Evolutionary conservation across 1,140 invertebrate genomes (phyloP), one percentile per base, ranked within the genome.

Genomic region (Euura saliciscinereae): DNA sequence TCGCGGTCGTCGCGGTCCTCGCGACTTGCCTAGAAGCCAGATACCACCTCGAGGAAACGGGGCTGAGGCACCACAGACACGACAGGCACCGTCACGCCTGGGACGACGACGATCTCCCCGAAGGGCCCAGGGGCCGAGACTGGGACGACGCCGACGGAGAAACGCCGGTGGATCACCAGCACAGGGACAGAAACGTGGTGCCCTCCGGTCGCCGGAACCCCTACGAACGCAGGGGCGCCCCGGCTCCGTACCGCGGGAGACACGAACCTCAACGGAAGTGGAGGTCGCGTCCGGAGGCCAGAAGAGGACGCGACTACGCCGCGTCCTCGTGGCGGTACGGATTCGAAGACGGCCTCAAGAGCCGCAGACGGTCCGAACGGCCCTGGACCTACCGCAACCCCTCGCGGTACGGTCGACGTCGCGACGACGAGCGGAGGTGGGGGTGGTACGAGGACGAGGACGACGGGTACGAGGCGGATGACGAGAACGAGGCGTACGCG

Each of bases 41-140:
- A 28, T 67, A 67, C 42, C 66, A 67, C 43, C 66, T 28, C 43
- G 66, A 67, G 28, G 43, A 8, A 4, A 67, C 66, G 43, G 66
- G 66, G 28, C 66, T 67, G 66, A 67, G 66, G 43, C 66, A 67
- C 43, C 66, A 67, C 66, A 67, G 66, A 67, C 66, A 67, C 43
- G 28, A 67, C 28, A 11, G 43, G 13, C 28, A 67, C 66, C 43
- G 4, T 4, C 8, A 44, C 45, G 70, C 74, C 65, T 69, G 75
- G 75, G 73, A 78, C n/a, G 66, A 78, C 4, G 70, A 80, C 43
- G 69, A 28, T 75, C 8, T 51, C 51, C 13, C 70, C n/a, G 77
- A 73, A 46, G 68, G 5, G 5, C 6, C 0, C 51, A 43, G 74
- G 3, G 11, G 65, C 66, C 28, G 28, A 28, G 28, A 28, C 28